phyloP scores from a whole-genome alignment of 2,113 vertebrate genomes.

The Ammospiza caudacuta region DNA sequence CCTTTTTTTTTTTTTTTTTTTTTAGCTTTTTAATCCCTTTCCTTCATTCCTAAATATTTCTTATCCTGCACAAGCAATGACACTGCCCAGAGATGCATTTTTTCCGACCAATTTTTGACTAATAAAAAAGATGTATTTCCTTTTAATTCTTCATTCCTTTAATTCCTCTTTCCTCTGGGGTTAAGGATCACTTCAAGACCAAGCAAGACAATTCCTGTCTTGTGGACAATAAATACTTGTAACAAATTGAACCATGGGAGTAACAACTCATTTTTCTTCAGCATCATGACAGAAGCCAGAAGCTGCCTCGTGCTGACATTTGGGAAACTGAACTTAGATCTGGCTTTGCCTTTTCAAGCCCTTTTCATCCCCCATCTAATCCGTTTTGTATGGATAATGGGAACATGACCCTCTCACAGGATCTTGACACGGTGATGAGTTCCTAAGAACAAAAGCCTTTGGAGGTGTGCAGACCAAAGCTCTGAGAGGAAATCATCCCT shows the following conservation, averaged over 20 bases:
- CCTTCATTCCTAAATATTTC: not conserved
- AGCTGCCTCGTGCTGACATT: conserved; percentile 48
- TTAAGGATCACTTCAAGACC: conserved; percentile 8
- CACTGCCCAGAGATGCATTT: not conserved
- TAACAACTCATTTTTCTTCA: conserved; percentile 30
- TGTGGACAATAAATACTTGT: conserved; percentile 6
- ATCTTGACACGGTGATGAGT: not conserved
- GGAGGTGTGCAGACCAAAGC: not conserved
- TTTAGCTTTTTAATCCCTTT: not conserved
- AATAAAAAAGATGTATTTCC: not conserved
- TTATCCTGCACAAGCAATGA: not conserved
- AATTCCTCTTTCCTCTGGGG: not conserved
- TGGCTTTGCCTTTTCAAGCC: conserved; percentile 41
- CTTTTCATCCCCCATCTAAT: conserved; percentile 38
- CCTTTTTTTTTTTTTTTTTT: not conserved
- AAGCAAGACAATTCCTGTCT: not conserved
- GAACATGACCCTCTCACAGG: not conserved
- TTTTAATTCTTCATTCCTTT: not conserved
- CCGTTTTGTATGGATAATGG: conserved; percentile 20
- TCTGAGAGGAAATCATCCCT: not conserved
- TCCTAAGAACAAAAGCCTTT: not conserved
- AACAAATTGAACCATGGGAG: not conserved
- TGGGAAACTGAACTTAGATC: not conserved
- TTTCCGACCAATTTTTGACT: not conserved
- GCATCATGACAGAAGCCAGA: conserved; percentile 13